Evolutionary conservation across 2,888 invertebrate genomes (phyloP).

Genomic region (Drosophila diplacantha): DNA sequence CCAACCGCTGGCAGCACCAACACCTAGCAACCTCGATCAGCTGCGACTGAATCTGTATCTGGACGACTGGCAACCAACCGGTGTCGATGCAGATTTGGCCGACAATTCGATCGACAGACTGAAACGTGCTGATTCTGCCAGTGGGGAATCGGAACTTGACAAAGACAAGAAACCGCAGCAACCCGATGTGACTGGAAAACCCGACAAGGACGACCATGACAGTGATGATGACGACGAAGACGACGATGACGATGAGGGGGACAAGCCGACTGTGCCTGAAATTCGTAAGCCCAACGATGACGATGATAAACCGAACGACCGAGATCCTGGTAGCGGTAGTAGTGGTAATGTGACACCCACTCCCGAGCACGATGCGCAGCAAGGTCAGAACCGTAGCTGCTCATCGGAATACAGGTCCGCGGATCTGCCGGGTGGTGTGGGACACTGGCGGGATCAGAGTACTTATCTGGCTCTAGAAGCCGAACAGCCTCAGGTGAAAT

Average conservation of each 20-base stretch:
- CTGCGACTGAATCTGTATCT: constrained; percentile 60
- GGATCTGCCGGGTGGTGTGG: constrained; percentile 88
- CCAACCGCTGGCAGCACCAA: constrained; percentile 26
- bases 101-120: constrained; percentile 43
- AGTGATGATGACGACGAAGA: constrained; percentile 82
- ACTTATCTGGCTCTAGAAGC: constrained; percentile 85
- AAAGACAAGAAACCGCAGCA: constrained; percentile 58
- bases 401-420: constrained; percentile 83
- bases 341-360: constrained; percentile 78
- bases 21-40: constrained; percentile 47
- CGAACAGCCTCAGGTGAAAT: constrained; percentile 63
- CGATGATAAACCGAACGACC: constrained; percentile 81
- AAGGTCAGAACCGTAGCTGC: constrained; percentile 72
- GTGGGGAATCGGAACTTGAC: constrained; percentile 46
- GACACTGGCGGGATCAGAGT: constrained; percentile 89
- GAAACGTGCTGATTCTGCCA: constrained; percentile 43
- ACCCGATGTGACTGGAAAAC: constrained; percentile 46
- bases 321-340: constrained; percentile 81
- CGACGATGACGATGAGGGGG: constrained; percentile 76
- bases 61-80: constrained; percentile 65
- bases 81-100: constrained; percentile 45
- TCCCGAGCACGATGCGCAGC: constrained; percentile 61
- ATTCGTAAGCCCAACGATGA: constrained; percentile 73
- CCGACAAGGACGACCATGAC: constrained; percentile 78
- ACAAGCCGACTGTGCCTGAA: constrained; percentile 70